phyloP scores from a whole-genome alignment of 2,797 vertebrate genomes.

The Macroramphosus scolopax region DNA sequence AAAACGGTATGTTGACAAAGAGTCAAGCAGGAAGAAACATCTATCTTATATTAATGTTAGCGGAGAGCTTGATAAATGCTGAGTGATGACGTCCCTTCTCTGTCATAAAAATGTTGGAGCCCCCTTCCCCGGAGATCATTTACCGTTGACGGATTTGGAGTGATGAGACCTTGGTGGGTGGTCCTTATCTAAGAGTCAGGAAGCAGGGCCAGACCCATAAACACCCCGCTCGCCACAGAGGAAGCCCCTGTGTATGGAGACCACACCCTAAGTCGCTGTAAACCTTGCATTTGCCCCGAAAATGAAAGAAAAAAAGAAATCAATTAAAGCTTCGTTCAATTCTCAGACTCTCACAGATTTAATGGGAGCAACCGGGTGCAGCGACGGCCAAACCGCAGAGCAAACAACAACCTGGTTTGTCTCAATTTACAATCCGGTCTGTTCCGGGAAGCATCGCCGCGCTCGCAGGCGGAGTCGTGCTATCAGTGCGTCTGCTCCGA shows the following conservation, averaged over 20 bases:
- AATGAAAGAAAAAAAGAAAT: constrained; percentile 18
- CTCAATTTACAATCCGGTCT: constrained; percentile 47
- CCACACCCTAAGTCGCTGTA: constrained; percentile 64
- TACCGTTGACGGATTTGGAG: constrained; percentile 64
- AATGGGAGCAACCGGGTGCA: constrained; percentile 21
- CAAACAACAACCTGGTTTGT: constrained; percentile 47
- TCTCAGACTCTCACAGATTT: constrained; percentile 30
- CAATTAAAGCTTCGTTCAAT: constrained; percentile 13
- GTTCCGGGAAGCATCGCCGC: constrained; percentile 59
- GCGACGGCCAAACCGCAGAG: constrained; percentile 4
- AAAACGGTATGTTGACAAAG: constrained; percentile 53
- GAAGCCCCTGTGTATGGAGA: constrained; percentile 59
- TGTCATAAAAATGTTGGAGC: constrained; percentile 44
- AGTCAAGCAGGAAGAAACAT: constrained; percentile 31
- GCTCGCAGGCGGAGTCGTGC: constrained; percentile 40
- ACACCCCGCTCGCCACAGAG: constrained; percentile 64
- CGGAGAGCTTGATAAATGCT: constrained; percentile 62
- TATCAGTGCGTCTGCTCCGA: constrained; percentile 48
- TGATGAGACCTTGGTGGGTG: constrained; percentile 70
- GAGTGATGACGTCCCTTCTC: constrained; percentile 65
- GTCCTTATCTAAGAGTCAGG: constrained; percentile 74
- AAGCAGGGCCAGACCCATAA: constrained; percentile 72
- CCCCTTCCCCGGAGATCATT: constrained; percentile 54
- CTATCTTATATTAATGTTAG: constrained; percentile 40
- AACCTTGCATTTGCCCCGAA: constrained; percentile 40